These are phyloP conservation scores for Acleris emargana DNA, from an alignment of 2,888 invertebrate genomes.

Conservation along the genomic window DNA sequence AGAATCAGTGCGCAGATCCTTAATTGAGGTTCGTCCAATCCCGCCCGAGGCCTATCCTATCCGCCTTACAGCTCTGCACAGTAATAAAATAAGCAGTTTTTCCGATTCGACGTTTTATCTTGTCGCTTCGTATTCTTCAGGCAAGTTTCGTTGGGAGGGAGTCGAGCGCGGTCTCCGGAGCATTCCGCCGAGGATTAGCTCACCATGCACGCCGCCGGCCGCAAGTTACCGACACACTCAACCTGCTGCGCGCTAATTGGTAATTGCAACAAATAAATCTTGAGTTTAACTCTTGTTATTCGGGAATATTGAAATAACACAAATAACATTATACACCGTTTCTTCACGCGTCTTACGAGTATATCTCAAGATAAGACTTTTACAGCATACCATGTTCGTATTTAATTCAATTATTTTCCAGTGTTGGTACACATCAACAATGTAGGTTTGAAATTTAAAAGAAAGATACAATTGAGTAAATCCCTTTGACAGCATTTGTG, in stretches of 20 bases:
- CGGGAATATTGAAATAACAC: background rate
- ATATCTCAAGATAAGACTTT: too few relatives aligned
- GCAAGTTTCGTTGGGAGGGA: conserved; percentile 63
- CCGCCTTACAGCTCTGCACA: conserved; percentile 63
- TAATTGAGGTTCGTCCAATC: conserved; percentile 42
- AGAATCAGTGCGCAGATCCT: conserved; percentile 31
- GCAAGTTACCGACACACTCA: conserved; percentile 4
- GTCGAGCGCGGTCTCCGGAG: conserved; percentile 62
- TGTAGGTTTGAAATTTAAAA: too few relatives aligned
- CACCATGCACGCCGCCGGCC: conserved; percentile 33
- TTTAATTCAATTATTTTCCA: too few relatives aligned
- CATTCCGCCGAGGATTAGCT: conserved; percentile 56
- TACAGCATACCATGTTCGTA: too few relatives aligned
- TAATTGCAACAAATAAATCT: conserved; percentile 23
- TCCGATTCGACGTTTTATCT: conserved; percentile 76
- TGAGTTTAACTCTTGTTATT: conserved; percentile 4
- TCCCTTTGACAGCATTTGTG: background rate
- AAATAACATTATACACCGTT: background rate
- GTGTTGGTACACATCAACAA: too few relatives aligned
- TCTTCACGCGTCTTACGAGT: background rate
- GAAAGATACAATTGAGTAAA: too few relatives aligned
- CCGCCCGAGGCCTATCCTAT: conserved; percentile 61
- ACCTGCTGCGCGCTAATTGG: conserved; percentile 18
- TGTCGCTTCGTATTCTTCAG: conserved; percentile 72
- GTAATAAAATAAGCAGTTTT: conserved; percentile 82